These are phyloP conservation scores for Todus mexicanus DNA, from an alignment of 2,797 vertebrate genomes.

Conservation along the genomic window DNA sequence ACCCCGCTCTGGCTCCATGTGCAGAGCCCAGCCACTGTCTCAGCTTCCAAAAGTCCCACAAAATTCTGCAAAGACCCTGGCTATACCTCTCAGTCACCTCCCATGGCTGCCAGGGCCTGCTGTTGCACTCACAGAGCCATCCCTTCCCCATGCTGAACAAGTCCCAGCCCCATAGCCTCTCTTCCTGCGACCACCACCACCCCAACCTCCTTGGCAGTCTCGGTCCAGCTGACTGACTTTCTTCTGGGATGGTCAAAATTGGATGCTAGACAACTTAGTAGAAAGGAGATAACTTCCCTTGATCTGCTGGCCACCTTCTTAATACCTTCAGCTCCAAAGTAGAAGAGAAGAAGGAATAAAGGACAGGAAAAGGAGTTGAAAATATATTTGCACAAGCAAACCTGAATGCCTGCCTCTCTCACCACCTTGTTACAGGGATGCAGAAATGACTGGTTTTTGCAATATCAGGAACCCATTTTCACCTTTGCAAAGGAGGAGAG, in stretches of 20 bases:
- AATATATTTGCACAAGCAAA: not conserved
- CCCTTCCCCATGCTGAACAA: not conserved
- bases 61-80: not conserved
- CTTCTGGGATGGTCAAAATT: not conserved
- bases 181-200: not conserved
- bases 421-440: accelerated
- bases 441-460: not conserved
- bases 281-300: not conserved
- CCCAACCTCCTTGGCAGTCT: not conserved
- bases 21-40: too few species aligned
- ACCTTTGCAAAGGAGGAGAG: not conserved
- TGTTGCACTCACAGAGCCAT: not conserved
- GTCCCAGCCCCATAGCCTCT: not conserved
- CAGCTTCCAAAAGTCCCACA: too few species aligned
- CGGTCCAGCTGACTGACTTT: not conserved
- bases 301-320: not conserved
- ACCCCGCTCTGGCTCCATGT: too few species aligned
- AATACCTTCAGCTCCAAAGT: not conserved
- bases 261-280: not conserved
- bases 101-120: too few species aligned
- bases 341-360: not conserved
- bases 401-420: not conserved
- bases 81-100: not conserved
- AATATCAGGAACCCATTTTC: not conserved
- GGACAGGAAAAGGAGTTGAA: not conserved